phyloP scores from a whole-genome alignment of 1,140 invertebrate species.

The Hylyphantes graminicola region DNA sequence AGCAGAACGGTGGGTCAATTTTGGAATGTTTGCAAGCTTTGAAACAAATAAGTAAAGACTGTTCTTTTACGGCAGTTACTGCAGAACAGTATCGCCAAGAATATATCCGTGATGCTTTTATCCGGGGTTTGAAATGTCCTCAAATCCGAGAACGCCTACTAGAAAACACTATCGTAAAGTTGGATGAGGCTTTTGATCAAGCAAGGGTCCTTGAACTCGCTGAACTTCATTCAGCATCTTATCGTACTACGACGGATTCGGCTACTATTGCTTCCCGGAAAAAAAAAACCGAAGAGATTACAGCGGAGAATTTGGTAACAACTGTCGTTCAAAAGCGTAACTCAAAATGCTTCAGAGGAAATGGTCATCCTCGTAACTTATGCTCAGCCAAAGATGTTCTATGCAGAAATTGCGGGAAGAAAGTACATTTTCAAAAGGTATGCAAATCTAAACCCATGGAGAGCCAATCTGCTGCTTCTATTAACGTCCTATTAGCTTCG shows the following conservation, averaged over 20 bases:
- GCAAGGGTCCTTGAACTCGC: too few relatives aligned
- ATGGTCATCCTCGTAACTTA: background rate
- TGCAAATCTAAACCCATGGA: background rate
- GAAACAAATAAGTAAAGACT: too few relatives aligned
- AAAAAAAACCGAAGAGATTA: too few relatives aligned
- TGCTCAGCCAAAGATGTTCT: slow-evolving; percentile 10
- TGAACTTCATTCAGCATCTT: too few relatives aligned
- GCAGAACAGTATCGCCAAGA: background rate
- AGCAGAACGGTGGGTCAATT: too few relatives aligned
- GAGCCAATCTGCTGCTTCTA: background rate
- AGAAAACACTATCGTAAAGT: background rate
- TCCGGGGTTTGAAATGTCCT: background rate
- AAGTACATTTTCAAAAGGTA: background rate
- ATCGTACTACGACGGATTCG: too few relatives aligned
- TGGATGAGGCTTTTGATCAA: background rate
- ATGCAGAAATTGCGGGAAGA: background rate
- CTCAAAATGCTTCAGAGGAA: slow-evolving; percentile 12
- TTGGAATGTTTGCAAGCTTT: too few relatives aligned
- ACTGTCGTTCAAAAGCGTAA: too few relatives aligned
- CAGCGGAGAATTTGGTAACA: too few relatives aligned
- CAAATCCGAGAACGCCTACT: background rate
- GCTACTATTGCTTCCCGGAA: too few relatives aligned
- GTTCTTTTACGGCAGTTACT: background rate
- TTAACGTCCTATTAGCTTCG: background rate
- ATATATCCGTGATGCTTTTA: background rate